Evolutionary conservation across 2,797 vertebrate genomes (phyloP).

Genomic region (Danionella dracula): DNA sequence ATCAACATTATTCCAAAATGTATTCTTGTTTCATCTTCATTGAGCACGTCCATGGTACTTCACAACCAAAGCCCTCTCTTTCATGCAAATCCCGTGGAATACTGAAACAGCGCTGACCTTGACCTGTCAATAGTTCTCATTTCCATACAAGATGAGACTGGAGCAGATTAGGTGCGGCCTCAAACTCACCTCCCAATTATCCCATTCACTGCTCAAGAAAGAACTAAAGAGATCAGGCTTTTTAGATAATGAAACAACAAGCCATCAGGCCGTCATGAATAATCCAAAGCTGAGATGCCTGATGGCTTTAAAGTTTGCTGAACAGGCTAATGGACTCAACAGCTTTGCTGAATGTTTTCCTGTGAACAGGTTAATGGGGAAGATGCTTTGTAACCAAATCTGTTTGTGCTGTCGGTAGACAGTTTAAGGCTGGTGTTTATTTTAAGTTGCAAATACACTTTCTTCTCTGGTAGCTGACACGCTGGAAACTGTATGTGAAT

Average conservation of each 20-base stretch:
- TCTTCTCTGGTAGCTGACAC: too few species aligned
- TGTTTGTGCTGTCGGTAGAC: neutral
- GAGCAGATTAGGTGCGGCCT: conserved; percentile 47
- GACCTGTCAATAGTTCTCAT: conserved; percentile 57
- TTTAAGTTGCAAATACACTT: too few species aligned
- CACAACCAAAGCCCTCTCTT: neutral
- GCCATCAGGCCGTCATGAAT: conserved; percentile 18
- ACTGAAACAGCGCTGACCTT: conserved; percentile 57
- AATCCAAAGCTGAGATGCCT: conserved; percentile 31
- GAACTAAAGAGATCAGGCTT: conserved; percentile 16
- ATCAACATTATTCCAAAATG: too few species aligned
- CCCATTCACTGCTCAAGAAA: conserved; percentile 24
- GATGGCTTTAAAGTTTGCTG: conserved; percentile 14
- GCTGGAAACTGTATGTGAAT: too few species aligned
- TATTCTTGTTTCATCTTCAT: too few species aligned
- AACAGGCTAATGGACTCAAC: conserved; percentile 29
- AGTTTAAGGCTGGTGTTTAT: neutral
- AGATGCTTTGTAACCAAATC: conserved; percentile 1
- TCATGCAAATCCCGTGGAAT: conserved; percentile 62
- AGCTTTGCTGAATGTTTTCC: conserved; percentile 20
- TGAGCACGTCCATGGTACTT: conserved; percentile 18
- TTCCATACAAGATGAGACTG: conserved; percentile 57
- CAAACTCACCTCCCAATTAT: conserved; percentile 49
- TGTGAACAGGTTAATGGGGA: neutral
- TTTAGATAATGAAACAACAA: conserved; percentile 28